Evolutionary conservation across 2,888 invertebrate genomes (phyloP), one percentile per base, ranked within the genome.

Genomic region (Belgica antarctica): DNA sequence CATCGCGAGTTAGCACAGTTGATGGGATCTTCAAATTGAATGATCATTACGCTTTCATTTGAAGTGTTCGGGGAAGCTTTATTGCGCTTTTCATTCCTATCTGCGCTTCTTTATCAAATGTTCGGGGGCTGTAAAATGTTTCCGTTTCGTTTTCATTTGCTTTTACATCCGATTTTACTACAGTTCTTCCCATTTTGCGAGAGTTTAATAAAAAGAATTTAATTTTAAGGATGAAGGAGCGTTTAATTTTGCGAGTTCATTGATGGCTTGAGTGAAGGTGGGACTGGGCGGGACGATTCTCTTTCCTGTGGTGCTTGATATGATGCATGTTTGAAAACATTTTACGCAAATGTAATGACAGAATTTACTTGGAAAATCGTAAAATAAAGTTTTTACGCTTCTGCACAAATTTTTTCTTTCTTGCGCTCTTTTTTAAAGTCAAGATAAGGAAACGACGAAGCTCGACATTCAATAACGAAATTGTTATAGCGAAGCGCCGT

Each of bases 391-490:
- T 52, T 52, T 52, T 52, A 52, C 22, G 52, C 12, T 62, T 25
- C 31, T 22, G 3, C 62, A 8, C 17, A 62, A 62, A 62, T 12
- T 12, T 7, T 59, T 27, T 59, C 25, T 7, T n/a, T 52, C 28
- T 62, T 25, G 7, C 57, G 24, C n/a, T 59, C n/a, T n/a, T n/a
- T 52, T 52, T 22, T 17, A 59, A 24, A 59, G 59, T 12, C 25
- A 36, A 19, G 41, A n/a, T 12, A 63, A 24, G 7, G 19, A n/a
- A 41, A 15, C 41, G 41, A 41, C 15, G 41, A n/a, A 41, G 41
- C n/a, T 41, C 4, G 41, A 59, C 59, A 59, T 59, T 59, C 59
- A 59, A 59, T 59, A 59, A 59, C n/a, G 22, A 59, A 59, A 59
- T 59, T 59, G 25, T 59, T 59, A 59, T 59, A n/a, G 59, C 59